A percentile compares a stretch with the other conserved stretches of the same genome.
Conservation (phyloP, 1,140 invertebrate species). For the Danaus melanippus region DNA sequence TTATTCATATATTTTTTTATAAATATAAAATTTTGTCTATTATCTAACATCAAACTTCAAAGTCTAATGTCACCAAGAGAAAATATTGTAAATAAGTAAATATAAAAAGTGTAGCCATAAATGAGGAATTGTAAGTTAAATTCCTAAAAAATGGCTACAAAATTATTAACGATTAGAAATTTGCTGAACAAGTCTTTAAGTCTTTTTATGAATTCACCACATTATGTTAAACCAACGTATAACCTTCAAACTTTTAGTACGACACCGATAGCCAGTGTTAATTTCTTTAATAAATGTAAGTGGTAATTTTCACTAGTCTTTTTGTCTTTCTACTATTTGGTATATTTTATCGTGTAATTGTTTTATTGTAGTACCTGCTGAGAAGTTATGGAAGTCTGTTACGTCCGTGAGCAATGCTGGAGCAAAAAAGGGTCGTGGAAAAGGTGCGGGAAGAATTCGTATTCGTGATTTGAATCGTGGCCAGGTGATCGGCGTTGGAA, state of each 20-base stretch:
- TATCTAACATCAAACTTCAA: no score
- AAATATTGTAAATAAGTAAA: no score
- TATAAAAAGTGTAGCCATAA: no score
- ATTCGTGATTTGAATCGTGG: slow-evolving; percentile 91
- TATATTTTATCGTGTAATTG: background rate
- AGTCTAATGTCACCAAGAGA: no score
- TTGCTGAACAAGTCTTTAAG: slow-evolving; percentile 31
- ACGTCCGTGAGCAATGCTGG: slow-evolving; percentile 97
- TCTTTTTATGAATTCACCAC: slow-evolving; percentile 21
- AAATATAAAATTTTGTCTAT: no score
- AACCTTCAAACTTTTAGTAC: slow-evolving; percentile 58
- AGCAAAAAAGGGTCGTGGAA: slow-evolving; percentile 93
- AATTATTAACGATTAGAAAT: slow-evolving; percentile 39
- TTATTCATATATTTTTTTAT: no score
- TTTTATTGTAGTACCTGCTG: slow-evolving; percentile 77
- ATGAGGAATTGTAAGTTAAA: no score
- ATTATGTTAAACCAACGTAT: slow-evolving; percentile 34
- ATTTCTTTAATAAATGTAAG: slow-evolving; percentile 63
- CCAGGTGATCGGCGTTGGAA: slow-evolving; percentile 90
- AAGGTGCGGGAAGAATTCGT: slow-evolving; percentile 79
- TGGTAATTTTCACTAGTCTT: slow-evolving; percentile 10
- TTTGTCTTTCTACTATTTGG: slow-evolving; percentile 6
- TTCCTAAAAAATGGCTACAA: slow-evolving; percentile 29
- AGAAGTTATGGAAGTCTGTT: slow-evolving; percentile 94
- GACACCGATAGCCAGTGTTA: slow-evolving; percentile 40